Conservation (phyloP, 2,113 vertebrate species). For the Sinocyclocheilus rhinocerous region DNA sequence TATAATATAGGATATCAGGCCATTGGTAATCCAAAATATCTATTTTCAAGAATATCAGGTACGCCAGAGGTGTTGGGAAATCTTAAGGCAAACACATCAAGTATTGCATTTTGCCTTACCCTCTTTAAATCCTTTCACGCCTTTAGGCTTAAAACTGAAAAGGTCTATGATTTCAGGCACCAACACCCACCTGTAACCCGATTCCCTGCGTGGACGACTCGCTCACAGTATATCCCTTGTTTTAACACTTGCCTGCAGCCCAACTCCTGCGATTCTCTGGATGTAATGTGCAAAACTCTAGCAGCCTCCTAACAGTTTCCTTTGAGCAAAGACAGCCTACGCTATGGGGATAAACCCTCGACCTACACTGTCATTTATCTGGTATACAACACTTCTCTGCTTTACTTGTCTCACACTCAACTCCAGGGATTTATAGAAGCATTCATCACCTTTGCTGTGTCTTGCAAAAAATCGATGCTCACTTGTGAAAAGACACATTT, state of each 20-base stretch:
- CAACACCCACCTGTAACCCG: slow-evolving; percentile 7
- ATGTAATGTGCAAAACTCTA: not conserved
- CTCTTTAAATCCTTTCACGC: slow-evolving; percentile 1
- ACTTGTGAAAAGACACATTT: not conserved
- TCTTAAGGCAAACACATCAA: not conserved
- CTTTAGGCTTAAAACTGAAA: slow-evolving; percentile 2
- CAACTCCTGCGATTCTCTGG: slow-evolving; percentile 10
- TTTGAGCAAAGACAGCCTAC: not conserved
- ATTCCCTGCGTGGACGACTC: not conserved
- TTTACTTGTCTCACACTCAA: not conserved
- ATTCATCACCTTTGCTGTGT: not conserved
- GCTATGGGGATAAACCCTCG: slow-evolving; percentile 2
- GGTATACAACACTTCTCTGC: not conserved
- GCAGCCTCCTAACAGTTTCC: not conserved
- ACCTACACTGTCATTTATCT: not conserved
- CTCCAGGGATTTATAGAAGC: not conserved
- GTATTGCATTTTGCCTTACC: not conserved
- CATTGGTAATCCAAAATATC: not conserved
- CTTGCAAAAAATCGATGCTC: not conserved
- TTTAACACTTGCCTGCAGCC: slow-evolving; percentile 23
- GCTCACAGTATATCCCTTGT: slow-evolving; percentile 25
- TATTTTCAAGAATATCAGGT: not conserved
- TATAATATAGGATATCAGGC: not conserved
- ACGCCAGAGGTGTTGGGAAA: too few species aligned
- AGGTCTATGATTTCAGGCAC: slow-evolving; percentile 50